These are phyloP conservation scores for Hydropsyche tenuis DNA, from an alignment of 1,140 invertebrate genomes.

Conservation along the genomic window DNA sequence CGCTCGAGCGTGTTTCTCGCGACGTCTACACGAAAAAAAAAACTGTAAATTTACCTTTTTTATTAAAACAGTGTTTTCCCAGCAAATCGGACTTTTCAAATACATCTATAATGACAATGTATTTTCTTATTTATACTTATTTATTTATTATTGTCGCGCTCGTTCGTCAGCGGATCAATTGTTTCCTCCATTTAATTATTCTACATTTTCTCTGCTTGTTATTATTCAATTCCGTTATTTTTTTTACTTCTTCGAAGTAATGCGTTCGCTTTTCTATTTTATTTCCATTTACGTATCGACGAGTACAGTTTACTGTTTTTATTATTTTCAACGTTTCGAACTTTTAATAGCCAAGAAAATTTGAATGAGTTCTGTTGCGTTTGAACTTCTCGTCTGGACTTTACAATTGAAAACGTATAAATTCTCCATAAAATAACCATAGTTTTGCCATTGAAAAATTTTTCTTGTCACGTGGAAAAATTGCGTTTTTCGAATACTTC, in stretches of 20 bases:
- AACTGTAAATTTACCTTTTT: background rate
- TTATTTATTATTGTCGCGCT: conserved; percentile 11
- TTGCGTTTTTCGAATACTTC: no score
- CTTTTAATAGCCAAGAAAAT: no score
- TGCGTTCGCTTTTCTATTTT: background rate
- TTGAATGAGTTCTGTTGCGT: no score
- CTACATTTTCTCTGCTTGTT: background rate
- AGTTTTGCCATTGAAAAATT: no score
- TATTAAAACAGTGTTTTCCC: background rate
- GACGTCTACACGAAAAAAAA: background rate
- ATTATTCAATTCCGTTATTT: background rate
- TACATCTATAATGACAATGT: background rate
- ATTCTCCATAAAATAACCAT: no score
- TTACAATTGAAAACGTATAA: no score
- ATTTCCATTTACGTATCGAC: no score
- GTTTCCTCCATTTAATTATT: background rate
- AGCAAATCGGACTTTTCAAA: background rate
- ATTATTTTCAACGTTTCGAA: no score
- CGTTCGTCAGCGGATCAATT: background rate
- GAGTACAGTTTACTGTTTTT: no score
- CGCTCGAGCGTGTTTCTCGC: background rate
- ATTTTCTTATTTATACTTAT: background rate
- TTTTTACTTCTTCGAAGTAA: background rate
- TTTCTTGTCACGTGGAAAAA: no score
- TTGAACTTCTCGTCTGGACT: no score